A percentile compares a stretch with the other conserved stretches of the same genome.
Evolutionary conservation across 2,797 vertebrate genomes (phyloP).

Genomic region (Propithecus perrieri): DNA sequence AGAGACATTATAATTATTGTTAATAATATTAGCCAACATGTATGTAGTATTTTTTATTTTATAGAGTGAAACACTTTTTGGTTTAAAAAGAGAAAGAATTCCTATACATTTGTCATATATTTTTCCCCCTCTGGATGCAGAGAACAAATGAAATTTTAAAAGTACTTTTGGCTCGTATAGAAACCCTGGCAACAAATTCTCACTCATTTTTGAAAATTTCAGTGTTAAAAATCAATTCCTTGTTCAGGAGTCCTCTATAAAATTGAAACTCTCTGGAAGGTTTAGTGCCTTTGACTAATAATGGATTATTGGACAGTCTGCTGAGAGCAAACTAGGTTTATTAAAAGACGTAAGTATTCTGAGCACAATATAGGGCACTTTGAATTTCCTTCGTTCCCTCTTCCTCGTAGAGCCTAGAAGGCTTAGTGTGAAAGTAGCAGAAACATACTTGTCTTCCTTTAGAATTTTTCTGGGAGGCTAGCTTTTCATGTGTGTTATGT

Average conservation of each 20-base stretch:
- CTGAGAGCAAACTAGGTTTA: neutral
- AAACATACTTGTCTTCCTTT: neutral
- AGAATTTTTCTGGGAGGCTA: neutral
- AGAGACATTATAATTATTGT: neutral
- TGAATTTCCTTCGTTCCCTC: neutral
- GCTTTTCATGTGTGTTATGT: neutral
- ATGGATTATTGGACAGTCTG: neutral
- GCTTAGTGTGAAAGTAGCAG: neutral
- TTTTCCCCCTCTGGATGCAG: neutral
- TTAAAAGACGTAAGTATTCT: neutral
- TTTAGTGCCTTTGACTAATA: neutral
- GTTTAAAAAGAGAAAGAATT: neutral
- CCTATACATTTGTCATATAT: neutral
- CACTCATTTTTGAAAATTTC: neutral
- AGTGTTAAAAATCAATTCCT: neutral
- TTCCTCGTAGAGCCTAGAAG: neutral
- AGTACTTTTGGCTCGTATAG: neutral
- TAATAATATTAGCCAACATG: neutral
- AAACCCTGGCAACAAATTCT: neutral
- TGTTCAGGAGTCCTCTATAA: neutral
- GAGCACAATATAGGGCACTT: neutral
- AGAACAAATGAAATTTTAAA: neutral
- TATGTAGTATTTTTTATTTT: neutral
- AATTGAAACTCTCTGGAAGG: neutral
- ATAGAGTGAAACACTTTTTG: neutral